Evolutionary conservation across 2,888 invertebrate genomes (phyloP), one percentile per base, ranked within the genome.

Genomic region (Meghimatium bilineatum): DNA sequence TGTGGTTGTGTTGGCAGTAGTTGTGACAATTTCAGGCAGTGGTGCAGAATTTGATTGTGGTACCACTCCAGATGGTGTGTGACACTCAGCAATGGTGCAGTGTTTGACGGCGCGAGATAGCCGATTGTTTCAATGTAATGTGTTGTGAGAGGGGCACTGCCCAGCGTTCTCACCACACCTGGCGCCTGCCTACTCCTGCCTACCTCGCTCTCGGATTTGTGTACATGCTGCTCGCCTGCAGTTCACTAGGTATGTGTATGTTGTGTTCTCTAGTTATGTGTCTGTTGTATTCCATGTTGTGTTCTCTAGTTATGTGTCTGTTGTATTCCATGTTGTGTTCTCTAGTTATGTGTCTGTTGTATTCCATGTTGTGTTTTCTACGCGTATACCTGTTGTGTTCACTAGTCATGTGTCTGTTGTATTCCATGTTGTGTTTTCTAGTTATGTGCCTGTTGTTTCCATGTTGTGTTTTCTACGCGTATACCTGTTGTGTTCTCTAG

Each of bases 111-210:
- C 72, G 80, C 63, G 17, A 38, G 32, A 44, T 34, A 44, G 66
- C 78, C 78, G 29, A 69, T 2, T 69, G 82, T 38, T 77, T 56
- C 69, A 75, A 82, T 82, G 82, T 82, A 60, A 82, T 82, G 82
- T 82, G 76, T 82, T 82, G 82, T 82, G 82, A 77, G 76, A 52
- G 56, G 76, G 52, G 66, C 56, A 14, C 20, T 17, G 56, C 52
- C 69, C 36, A 77, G 76, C 66, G 36, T 56, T 29, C 77, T 77
- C 76, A 67, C 69, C 29, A 67, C 82, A n/a, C 20, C 56, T n/a
- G 29, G 10, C 36, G n/a, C 67, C 63, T 20, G 52, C 14, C 67
- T 32, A n/a, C 66, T 36, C 5, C 69, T 29, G 34, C 71, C 56
- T 34, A 14, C 82, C 36, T 69, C 56, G 82, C 67, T 49, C 72